A percentile compares a stretch with the other conserved stretches of the same genome.
Evolutionary conservation across 2,113 vertebrate species (phyloP).

Genomic region (Tyrannus savana): DNA sequence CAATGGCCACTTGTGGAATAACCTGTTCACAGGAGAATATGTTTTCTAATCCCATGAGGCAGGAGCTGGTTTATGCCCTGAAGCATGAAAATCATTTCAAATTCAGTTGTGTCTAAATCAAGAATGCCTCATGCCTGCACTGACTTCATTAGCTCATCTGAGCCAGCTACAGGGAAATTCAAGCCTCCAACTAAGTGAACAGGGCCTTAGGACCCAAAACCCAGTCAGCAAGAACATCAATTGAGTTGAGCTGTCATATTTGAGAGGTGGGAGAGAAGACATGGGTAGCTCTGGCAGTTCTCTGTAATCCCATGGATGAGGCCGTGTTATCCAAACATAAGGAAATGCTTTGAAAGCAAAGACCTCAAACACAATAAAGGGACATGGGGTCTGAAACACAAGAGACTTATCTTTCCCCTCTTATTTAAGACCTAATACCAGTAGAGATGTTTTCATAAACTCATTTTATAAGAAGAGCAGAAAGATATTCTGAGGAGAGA

Average conservation of each 20-base stretch:
- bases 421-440: neutral
- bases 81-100: constrained; percentile 1
- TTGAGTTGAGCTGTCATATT: neutral
- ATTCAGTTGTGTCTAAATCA: constrained; percentile 15
- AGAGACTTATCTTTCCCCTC: neutral
- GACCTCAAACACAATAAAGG: neutral
- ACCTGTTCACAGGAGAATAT: neutral
- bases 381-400: neutral
- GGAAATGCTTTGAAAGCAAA: neutral
- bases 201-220: constrained; percentile 31
- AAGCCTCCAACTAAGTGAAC: constrained; percentile 1
- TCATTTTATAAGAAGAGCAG: neutral
- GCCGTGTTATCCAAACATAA: neutral
- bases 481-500: neutral
- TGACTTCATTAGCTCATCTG: constrained; percentile 15
- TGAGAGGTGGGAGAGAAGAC: neutral
- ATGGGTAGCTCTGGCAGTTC: neutral
- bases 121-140: neutral
- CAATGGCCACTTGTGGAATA: neutral
- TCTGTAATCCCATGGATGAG: neutral
- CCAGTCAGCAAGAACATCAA: neutral
- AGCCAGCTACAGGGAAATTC: constrained; percentile 3
- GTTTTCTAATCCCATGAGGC: neutral
- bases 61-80: neutral
- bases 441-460: neutral